These are phyloP conservation scores for Microplitis demolitor DNA, from an alignment of 1,140 invertebrate genomes.

Conservation along the genomic window DNA sequence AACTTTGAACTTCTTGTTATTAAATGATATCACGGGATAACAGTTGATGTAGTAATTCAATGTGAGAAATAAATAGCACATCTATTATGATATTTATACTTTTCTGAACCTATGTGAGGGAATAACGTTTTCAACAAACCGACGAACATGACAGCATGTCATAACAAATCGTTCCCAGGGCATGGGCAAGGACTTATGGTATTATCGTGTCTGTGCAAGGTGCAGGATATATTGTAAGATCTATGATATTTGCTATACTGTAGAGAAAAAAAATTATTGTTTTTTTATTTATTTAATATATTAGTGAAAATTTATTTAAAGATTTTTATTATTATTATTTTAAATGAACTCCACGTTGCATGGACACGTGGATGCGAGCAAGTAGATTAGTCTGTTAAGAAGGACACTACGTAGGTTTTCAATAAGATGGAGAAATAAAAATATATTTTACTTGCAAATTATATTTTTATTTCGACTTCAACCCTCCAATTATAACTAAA, in stretches of 20 bases:
- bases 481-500: no score
- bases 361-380: constrained; percentile 2
- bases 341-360: neutral
- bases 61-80: neutral
- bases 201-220: constrained; percentile 9
- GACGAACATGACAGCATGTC: constrained; percentile 50
- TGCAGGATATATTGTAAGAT: neutral
- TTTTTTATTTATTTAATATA: no score
- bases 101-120: constrained; percentile 45
- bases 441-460: neutral
- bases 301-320: neutral
- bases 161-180: constrained; percentile 52
- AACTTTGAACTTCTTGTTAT: no score
- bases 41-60: neutral
- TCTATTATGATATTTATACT: constrained; percentile 11
- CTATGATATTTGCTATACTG: neutral
- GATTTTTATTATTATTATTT: neutral
- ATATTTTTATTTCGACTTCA: no score
- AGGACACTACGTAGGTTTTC: neutral
- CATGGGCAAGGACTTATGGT: constrained; percentile 33
- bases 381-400: neutral
- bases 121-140: constrained; percentile 45
- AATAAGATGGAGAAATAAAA: neutral
- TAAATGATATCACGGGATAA: no score
- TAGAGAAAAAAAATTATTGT: no score